Conservation (phyloP, 2,113 vertebrate genomes). For the Vicugna pacos region DNA sequence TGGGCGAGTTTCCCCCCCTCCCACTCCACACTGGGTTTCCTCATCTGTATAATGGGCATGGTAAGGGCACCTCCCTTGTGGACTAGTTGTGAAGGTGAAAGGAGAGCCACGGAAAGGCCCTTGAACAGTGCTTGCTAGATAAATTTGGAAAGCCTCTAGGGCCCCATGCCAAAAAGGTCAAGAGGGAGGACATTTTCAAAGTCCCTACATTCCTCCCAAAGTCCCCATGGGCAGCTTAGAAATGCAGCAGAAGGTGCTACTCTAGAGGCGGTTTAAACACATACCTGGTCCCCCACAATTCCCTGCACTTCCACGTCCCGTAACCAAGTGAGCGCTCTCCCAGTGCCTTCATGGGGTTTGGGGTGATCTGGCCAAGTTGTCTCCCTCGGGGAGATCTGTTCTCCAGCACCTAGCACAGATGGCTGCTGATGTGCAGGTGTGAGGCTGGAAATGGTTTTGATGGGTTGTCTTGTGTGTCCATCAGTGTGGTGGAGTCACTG, state of each 20-base stretch:
- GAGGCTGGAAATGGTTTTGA: neutral
- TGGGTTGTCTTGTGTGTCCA: neutral
- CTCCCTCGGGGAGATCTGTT: neutral
- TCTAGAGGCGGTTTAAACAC: neutral
- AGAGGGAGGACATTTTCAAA: neutral
- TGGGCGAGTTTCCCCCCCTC: too few relatives aligned
- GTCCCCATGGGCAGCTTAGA: neutral
- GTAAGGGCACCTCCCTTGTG: neutral
- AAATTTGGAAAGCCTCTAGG: neutral
- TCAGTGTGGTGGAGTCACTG: neutral
- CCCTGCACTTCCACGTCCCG: neutral
- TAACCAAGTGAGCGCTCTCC: neutral
- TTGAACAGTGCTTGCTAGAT: neutral
- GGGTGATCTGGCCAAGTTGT: neutral
- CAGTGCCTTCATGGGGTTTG: neutral
- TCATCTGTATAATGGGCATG: neutral
- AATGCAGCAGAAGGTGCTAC: neutral
- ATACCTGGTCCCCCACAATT: rapidly evolving
- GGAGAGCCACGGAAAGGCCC: rapidly evolving
- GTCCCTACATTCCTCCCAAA: neutral
- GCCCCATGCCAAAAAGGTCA: neutral
- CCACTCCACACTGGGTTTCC: neutral
- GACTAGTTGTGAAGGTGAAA: neutral
- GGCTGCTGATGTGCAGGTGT: neutral
- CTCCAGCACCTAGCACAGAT: neutral